Percentiles rank a stretch among this genome's conserved stretches.
Evolutionary conservation across 2,888 invertebrate species (phyloP).

Genomic region (Pseudeuparius sepicola): DNA sequence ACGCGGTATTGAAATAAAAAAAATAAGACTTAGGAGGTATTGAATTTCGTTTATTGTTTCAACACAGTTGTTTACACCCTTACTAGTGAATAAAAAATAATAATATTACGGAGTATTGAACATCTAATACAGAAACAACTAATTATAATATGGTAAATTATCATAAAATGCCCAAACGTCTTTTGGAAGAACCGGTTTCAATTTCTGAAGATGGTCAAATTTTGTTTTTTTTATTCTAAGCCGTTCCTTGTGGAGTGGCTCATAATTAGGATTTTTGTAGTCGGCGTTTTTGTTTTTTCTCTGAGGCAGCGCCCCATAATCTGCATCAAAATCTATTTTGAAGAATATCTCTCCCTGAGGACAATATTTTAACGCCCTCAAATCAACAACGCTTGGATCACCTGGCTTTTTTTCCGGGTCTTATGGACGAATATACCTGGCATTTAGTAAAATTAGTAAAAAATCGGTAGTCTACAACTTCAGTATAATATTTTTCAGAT

Average conservation of each 20-base stretch:
- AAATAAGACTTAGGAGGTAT: too few relatives aligned
- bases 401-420: constrained; percentile 16
- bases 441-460: constrained; percentile 12
- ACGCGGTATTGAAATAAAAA: too few relatives aligned
- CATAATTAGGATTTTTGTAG: neutral
- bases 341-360: constrained; percentile 11
- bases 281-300: constrained; percentile 2
- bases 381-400: constrained; percentile 10
- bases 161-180: too few relatives aligned
- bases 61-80: too few relatives aligned
- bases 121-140: too few relatives aligned
- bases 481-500: constrained; percentile 15
- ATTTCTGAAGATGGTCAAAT: constrained; percentile 8
- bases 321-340: constrained; percentile 12
- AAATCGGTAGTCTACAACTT: constrained; percentile 13
- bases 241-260: constrained; percentile 4
- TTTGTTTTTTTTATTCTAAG: constrained; percentile 5
- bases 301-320: constrained; percentile 8
- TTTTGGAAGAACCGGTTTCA: constrained; percentile 3
- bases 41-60: too few relatives aligned
- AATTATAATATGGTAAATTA: too few relatives aligned
- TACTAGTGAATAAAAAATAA: too few relatives aligned
- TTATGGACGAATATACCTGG: constrained; percentile 15
- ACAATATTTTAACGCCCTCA: constrained; percentile 14
- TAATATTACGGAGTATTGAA: too few relatives aligned